phyloP scores from a whole-genome alignment of 2,113 vertebrate genomes.

The Aptenodytes patagonicus region DNA sequence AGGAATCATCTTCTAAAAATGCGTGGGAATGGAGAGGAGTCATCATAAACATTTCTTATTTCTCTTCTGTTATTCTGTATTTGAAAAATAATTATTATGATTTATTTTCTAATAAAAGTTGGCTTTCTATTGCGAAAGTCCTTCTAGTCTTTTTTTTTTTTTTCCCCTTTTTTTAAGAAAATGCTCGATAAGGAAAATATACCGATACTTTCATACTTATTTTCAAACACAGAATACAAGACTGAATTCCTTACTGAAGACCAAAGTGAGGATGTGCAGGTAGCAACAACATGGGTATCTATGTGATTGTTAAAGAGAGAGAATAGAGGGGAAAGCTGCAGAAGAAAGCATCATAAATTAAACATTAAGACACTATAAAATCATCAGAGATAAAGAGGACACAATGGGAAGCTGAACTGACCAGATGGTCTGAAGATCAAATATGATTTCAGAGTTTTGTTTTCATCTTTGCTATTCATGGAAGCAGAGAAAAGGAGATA shows the following conservation, averaged over 20 bases:
- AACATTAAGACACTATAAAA: background rate
- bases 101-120: background rate
- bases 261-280: background rate
- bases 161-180: background rate
- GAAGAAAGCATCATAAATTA: background rate
- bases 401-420: background rate
- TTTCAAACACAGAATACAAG: background rate
- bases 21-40: background rate
- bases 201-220: background rate
- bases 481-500: background rate
- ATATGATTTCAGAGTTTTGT: background rate
- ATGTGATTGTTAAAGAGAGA: background rate
- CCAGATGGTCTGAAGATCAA: background rate
- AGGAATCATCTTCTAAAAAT: background rate
- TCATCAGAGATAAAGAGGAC: background rate
- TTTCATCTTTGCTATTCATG: background rate
- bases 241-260: background rate
- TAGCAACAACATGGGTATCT: background rate
- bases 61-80: background rate
- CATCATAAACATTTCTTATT: background rate
- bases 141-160: background rate
- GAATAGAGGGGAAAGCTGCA: background rate
- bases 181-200: background rate
- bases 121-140: background rate
- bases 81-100: background rate